Percentiles rank a stretch among this genome's conserved stretches.
These are phyloP conservation scores for Alfaro cultratus DNA, from an alignment of 2,797 vertebrate genomes.

Conservation along the genomic window DNA sequence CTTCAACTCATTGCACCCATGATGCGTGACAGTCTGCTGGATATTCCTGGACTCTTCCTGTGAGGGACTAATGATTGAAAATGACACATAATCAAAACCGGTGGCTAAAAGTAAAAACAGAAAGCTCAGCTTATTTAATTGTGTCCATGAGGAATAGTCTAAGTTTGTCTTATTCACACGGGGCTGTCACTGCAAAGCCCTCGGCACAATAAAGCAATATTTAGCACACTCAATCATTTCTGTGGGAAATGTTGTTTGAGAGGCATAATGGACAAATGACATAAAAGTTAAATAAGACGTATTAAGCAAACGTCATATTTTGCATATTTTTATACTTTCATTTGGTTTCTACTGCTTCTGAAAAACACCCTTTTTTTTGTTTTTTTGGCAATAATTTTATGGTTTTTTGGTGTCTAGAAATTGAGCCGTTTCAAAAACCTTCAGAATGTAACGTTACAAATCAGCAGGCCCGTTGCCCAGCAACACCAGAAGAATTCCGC, in stretches of 20 bases:
- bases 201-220: constrained; percentile 5
- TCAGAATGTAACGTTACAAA: no score
- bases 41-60: constrained; percentile 34
- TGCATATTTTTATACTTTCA: no score
- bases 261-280: constrained; percentile 8
- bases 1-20: constrained; percentile 8
- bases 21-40: constrained; percentile 25
- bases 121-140: constrained; percentile 41
- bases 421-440: no score
- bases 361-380: no score
- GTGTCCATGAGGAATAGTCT: constrained; percentile 48
- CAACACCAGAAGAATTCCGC: no score
- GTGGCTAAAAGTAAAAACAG: constrained; percentile 12
- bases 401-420: no score
- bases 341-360: no score
- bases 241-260: constrained; percentile 3
- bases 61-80: constrained; percentile 25
- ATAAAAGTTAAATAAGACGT: neutral
- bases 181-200: constrained; percentile 30
- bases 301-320: no score
- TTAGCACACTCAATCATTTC: constrained; percentile 26
- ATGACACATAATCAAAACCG: constrained; percentile 42
- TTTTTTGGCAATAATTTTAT: no score
- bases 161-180: constrained; percentile 30
- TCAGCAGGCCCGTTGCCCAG: no score